These are phyloP conservation scores for Globia sparganii DNA, from an alignment of 2,888 invertebrate genomes.

Conservation along the genomic window DNA sequence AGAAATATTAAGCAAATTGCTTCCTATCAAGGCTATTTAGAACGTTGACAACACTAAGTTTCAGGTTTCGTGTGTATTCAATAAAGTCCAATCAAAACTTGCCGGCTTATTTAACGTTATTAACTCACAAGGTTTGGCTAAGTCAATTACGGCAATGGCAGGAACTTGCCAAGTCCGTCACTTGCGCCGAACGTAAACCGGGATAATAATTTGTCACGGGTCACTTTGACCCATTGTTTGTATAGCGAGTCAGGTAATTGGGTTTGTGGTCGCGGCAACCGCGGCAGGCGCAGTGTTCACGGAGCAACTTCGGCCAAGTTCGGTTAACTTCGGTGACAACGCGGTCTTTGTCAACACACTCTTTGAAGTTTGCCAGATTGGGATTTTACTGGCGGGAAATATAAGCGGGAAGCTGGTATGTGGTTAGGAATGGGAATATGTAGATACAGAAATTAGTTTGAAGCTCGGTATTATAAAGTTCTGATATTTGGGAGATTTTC, in stretches of 20 bases:
- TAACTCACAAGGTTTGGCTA: slow-evolving; percentile 49
- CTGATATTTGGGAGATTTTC: neutral
- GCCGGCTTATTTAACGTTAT: slow-evolving; percentile 59
- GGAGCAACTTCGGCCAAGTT: neutral
- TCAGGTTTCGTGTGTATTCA: slow-evolving; percentile 50
- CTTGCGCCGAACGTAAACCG: slow-evolving; percentile 34
- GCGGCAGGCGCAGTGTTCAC: slow-evolving; percentile 41
- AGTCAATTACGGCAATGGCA: slow-evolving; percentile 48
- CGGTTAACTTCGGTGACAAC: slow-evolving; percentile 26
- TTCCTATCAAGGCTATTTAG: slow-evolving; percentile 34
- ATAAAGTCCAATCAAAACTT: slow-evolving; percentile 60
- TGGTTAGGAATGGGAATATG: neutral
- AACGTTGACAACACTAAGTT: slow-evolving; percentile 40
- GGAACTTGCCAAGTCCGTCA: slow-evolving; percentile 47
- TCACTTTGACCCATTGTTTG: slow-evolving; percentile 60
- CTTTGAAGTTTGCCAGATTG: slow-evolving; percentile 52
- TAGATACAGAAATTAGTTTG: neutral
- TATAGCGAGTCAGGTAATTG: slow-evolving; percentile 61
- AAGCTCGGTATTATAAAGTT: neutral
- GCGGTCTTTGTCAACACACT: slow-evolving; percentile 48
- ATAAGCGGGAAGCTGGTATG: slow-evolving; percentile 12
- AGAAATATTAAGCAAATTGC: slow-evolving; percentile 48
- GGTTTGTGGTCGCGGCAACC: slow-evolving; percentile 48
- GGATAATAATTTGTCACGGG: slow-evolving; percentile 61
- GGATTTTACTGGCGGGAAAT: slow-evolving; percentile 46